Base-by-base conservation (phyloP, 2,113 vertebrate species). In the Todiramphus saurophagus region DNA sequence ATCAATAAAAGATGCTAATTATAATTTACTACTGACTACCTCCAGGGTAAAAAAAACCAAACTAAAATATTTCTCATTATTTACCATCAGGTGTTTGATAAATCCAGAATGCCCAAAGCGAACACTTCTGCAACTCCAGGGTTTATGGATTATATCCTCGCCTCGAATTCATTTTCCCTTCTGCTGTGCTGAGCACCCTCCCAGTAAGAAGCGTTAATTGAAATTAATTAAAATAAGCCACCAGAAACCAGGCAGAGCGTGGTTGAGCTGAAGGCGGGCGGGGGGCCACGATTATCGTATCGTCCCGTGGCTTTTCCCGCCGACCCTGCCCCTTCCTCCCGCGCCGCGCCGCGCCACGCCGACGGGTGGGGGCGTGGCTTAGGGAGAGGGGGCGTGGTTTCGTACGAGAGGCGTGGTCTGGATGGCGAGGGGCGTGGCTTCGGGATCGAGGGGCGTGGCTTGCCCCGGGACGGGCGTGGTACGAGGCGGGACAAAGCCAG, bases 1-100 rank as follows among this genome's bases (percentile, higher is more conserved):
- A 44, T 79, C 91, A 96, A 77, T 66, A 92, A 94, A 89, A 78
- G 80, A 74, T 41, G 51, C 56, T 62, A 73, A 76, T 69, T 86
- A 86, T 86, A 79, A 82, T 81, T 83, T 83, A 58, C 33, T 48
- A 94, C 82, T 79, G 83, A 78, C 89, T 72, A 13, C 46, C 46
- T 77, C 72, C 79, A 72, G 48, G 83, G 69, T 56, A 39, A 95
- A 73, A 44, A 60, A 21, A 50, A 7, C 12, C 25, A 51, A 24
- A 23, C 25, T 24, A 12, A 25, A 51, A 25, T 5, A 24, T 13
- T 25, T 50, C 83, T 83, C 66, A 8, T 43, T 41, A 66, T n/a
- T 46, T 66, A n/a, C 25, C 2, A 46, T 50, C 67, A n/a, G 15
- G 8, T 43, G 6, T 67, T 93, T 63, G 62, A 48, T 74, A 91